A percentile compares a stretch with the other conserved stretches of the same genome.
phyloP scores from a whole-genome alignment of 2,797 vertebrate species.

The Geotrypetes seraphini region DNA sequence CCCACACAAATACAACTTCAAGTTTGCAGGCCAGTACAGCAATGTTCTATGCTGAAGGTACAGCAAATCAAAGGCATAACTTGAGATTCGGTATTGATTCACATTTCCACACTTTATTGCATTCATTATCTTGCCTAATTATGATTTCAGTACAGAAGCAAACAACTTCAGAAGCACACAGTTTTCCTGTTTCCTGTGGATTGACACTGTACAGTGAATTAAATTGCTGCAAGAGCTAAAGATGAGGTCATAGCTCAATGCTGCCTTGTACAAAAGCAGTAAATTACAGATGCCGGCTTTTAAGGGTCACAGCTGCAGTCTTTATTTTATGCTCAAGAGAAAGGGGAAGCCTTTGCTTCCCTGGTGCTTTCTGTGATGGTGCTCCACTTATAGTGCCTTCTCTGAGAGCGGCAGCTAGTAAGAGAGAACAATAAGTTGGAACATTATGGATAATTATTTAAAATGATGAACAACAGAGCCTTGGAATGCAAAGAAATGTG shows the following conservation, averaged over 20 bases:
- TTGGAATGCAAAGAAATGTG: neutral
- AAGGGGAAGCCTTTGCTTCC: neutral
- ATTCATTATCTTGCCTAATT: slow-evolving; percentile 29
- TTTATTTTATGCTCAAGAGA: neutral
- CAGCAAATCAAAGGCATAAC: too few species aligned
- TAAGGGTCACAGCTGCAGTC: neutral
- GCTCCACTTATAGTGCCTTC: neutral
- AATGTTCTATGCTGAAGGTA: too few species aligned
- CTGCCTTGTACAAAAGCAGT: neutral
- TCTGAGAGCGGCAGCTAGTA: neutral
- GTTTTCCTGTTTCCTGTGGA: neutral
- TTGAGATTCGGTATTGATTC: slow-evolving; percentile 9
- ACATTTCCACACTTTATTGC: slow-evolving; percentile 23
- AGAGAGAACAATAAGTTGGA: neutral
- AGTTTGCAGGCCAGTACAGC: too few species aligned
- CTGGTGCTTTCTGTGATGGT: neutral
- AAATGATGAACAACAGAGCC: neutral
- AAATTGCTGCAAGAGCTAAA: neutral
- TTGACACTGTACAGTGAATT: neutral
- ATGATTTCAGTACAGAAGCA: slow-evolving; percentile 8
- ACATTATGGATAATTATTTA: neutral
- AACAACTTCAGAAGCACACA: too few species aligned
- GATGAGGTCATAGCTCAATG: neutral
- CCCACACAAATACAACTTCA: too few species aligned
- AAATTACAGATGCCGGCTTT: neutral